Evolutionary conservation across 2,797 vertebrate species (phyloP).

Genomic region (Adelosebastes latens): DNA sequence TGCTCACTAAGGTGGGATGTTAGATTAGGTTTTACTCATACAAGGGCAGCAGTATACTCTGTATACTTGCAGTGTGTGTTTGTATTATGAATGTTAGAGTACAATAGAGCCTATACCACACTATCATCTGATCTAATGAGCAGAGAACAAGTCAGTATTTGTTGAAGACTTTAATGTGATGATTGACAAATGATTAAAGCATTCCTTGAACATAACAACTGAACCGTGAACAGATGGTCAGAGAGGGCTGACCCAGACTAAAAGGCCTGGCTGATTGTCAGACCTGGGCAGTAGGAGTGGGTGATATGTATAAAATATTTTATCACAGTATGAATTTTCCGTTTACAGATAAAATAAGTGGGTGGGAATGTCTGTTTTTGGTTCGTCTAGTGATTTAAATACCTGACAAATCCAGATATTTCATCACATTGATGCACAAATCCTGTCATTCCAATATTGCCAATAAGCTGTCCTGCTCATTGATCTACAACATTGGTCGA

Average conservation of each 20-base stretch:
- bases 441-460: not conserved
- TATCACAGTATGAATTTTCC: not conserved
- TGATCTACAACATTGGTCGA: slow-evolving; percentile 3
- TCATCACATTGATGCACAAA: slow-evolving; percentile 5
- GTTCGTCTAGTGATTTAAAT: slow-evolving; percentile 7
- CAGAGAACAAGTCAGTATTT: slow-evolving; percentile 22
- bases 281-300: slow-evolving; percentile 29
- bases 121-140: not conserved
- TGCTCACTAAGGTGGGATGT: not conserved
- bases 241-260: slow-evolving; percentile 30
- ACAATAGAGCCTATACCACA: not conserved
- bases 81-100: not conserved
- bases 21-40: not conserved
- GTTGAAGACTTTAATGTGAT: slow-evolving; percentile 77
- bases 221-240: slow-evolving; percentile 47
- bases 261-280: slow-evolving; percentile 28
- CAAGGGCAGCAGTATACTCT: not conserved
- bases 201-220: slow-evolving; percentile 70
- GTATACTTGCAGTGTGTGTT: not conserved
- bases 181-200: slow-evolving; percentile 63
- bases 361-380: slow-evolving; percentile 37
- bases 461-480: slow-evolving; percentile 19
- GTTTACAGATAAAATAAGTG: slow-evolving; percentile 15
- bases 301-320: slow-evolving; percentile 29
- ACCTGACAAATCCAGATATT: slow-evolving; percentile 29